A percentile compares a stretch with the other conserved stretches of the same genome.
phyloP scores from a whole-genome alignment of 2,888 invertebrate genomes.

The Thera obeliscata region DNA sequence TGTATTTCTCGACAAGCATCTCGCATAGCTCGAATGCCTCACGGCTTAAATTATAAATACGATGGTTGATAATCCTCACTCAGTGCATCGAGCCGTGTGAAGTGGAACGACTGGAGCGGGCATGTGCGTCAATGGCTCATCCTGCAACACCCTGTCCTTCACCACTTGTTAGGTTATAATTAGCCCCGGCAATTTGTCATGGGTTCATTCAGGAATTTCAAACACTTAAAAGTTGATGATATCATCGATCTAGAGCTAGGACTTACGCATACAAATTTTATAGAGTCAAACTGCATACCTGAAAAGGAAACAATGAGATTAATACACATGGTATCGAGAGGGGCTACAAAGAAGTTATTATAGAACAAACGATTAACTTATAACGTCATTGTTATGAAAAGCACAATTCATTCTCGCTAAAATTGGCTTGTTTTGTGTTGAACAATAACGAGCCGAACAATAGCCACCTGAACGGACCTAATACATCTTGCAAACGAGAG shows the following conservation, averaged over 20 bases:
- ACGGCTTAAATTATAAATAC: conserved; percentile 59
- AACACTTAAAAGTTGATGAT: conserved; percentile 23
- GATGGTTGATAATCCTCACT: conserved; percentile 50
- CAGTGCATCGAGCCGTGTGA: conserved; percentile 57
- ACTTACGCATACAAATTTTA: conserved; percentile 18
- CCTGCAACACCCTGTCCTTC: conserved; percentile 62
- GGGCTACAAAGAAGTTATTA: conserved; percentile 29
- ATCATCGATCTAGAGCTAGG: conserved; percentile 17
- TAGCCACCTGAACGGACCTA: conserved; percentile 44
- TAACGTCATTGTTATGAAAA: conserved; percentile 43
- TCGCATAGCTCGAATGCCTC: conserved; percentile 52
- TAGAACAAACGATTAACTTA: conserved; percentile 41
- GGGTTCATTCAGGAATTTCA: conserved; percentile 34
- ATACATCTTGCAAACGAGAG: conserved; percentile 40
- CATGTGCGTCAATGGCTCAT: conserved; percentile 59
- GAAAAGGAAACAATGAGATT: conserved; percentile 37
- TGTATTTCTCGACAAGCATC: conserved; percentile 38
- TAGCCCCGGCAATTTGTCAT: conserved; percentile 55
- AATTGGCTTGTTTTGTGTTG: conserved; percentile 47
- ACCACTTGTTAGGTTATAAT: conserved; percentile 66
- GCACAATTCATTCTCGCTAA: conserved; percentile 44
- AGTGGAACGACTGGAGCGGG: conserved; percentile 59
- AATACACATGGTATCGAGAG: conserved; percentile 17
- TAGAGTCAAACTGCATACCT: conserved; percentile 34
- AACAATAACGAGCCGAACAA: conserved; percentile 57